phyloP scores from a whole-genome alignment of 2,797 vertebrate species.

The Sebastiscus albofasciatus region DNA sequence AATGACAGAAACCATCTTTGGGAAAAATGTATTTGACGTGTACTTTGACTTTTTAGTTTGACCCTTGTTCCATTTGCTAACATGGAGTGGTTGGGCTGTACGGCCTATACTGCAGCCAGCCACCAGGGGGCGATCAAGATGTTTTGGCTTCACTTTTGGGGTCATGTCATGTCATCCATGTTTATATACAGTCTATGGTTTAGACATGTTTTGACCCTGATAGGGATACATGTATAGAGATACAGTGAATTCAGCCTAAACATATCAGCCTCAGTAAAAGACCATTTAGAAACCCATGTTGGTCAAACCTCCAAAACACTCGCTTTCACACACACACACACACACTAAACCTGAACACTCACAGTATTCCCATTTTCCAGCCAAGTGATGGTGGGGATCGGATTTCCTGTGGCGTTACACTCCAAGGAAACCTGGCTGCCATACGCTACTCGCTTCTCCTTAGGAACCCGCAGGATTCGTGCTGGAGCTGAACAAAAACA shows the following conservation, averaged over 20 bases:
- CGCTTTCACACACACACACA: not conserved
- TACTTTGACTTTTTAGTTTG: no score
- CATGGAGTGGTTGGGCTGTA: no score
- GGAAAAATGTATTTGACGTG: no score
- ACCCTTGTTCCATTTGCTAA: no score
- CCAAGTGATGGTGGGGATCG: slow-evolving; percentile 93
- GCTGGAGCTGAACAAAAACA: slow-evolving; percentile 88
- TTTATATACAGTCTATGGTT: no score
- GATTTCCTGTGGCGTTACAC: slow-evolving; percentile 92
- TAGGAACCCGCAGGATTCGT: slow-evolving; percentile 92
- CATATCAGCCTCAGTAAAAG: not conserved
- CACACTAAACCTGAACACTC: slow-evolving; percentile 69
- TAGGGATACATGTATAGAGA: not conserved
- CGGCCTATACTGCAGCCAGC: no score
- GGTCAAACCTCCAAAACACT: not conserved
- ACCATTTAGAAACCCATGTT: not conserved
- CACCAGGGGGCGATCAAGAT: no score
- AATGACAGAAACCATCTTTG: no score
- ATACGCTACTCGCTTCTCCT: slow-evolving; percentile 91
- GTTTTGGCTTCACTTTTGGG: no score
- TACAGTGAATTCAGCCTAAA: not conserved
- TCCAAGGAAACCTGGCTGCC: slow-evolving; percentile 90
- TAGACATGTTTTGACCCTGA: not conserved
- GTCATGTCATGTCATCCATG: no score
- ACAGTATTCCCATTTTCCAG: slow-evolving; percentile 96